phyloP scores from a whole-genome alignment of 2,113 vertebrate species.

The Microcebus jonahi region DNA sequence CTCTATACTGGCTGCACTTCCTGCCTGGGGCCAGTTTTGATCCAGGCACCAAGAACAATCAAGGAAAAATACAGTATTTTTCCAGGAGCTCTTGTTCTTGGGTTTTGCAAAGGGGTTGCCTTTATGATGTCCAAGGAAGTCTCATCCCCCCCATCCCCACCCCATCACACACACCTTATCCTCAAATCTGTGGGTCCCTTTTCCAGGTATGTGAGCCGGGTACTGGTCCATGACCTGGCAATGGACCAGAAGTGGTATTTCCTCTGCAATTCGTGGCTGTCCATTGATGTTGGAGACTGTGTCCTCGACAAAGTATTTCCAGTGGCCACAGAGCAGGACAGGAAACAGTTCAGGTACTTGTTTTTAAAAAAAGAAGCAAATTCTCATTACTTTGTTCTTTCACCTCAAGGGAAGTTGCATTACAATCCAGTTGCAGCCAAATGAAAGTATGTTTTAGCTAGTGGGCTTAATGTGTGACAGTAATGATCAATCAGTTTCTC shows the following conservation, averaged over 20 bases:
- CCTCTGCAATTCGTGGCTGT: constrained; percentile 96
- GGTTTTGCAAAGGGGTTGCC: neutral
- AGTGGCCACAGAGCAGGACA: constrained; percentile 92
- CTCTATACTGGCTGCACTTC: neutral
- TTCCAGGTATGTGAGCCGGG: constrained; percentile 93
- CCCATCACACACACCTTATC: neutral
- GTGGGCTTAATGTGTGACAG: neutral
- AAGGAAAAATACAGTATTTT: neutral
- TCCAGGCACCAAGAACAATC: neutral
- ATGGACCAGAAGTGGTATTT: constrained; percentile 93
- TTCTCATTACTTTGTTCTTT: neutral
- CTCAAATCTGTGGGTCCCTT: neutral
- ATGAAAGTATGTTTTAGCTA: too few species aligned
- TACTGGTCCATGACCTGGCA: constrained; percentile 92
- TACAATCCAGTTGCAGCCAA: too few species aligned
- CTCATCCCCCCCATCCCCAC: neutral
- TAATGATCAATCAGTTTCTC: neutral
- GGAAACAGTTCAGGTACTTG: constrained; percentile 94
- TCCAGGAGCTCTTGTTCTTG: neutral
- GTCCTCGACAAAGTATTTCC: constrained; percentile 93
- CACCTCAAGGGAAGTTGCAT: neutral
- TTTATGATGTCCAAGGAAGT: neutral
- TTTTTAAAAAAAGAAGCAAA: neutral
- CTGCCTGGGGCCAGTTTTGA: neutral
- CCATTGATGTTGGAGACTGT: constrained; percentile 93